phyloP scores from a whole-genome alignment of 2,888 invertebrate species.

The Julus scandinavius region DNA sequence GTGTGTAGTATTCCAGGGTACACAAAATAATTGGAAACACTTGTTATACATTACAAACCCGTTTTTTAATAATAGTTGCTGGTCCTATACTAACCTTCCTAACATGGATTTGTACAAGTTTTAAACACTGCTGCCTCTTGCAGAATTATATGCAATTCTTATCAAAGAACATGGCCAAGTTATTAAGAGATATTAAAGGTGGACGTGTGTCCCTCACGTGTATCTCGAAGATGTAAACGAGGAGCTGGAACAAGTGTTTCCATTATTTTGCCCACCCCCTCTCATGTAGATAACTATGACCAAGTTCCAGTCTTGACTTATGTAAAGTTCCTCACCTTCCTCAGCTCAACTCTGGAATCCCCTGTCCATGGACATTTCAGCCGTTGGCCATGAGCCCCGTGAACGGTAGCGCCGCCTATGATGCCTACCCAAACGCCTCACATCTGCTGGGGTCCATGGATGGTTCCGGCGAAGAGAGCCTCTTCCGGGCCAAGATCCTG shows the following conservation, averaged over 20 bases:
- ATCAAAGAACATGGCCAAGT: too few relatives aligned
- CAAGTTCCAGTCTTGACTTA: neutral
- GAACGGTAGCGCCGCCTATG: neutral
- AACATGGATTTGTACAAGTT: too few relatives aligned
- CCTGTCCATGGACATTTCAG: slow-evolving; percentile 8
- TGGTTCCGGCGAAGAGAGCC: neutral
- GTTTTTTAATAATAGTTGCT: too few relatives aligned
- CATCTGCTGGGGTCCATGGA: neutral
- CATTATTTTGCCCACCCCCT: neutral
- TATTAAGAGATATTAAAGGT: neutral
- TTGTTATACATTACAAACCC: too few relatives aligned
- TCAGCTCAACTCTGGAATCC: neutral
- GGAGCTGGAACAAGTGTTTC: neutral
- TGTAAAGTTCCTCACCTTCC: neutral
- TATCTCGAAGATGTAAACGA: neutral
- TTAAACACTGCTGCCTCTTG: too few relatives aligned
- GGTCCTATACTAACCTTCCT: too few relatives aligned
- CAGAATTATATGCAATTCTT: too few relatives aligned
- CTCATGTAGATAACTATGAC: neutral
- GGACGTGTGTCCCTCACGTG: neutral
- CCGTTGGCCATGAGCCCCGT: neutral
- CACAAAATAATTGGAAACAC: too few relatives aligned
- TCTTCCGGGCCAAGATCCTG: slow-evolving; percentile 25
- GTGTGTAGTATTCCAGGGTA: too few relatives aligned
- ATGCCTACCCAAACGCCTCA: neutral